Evolutionary conservation across 2,113 vertebrate genomes (phyloP).

Genomic region (Mesitornis unicolor): DNA sequence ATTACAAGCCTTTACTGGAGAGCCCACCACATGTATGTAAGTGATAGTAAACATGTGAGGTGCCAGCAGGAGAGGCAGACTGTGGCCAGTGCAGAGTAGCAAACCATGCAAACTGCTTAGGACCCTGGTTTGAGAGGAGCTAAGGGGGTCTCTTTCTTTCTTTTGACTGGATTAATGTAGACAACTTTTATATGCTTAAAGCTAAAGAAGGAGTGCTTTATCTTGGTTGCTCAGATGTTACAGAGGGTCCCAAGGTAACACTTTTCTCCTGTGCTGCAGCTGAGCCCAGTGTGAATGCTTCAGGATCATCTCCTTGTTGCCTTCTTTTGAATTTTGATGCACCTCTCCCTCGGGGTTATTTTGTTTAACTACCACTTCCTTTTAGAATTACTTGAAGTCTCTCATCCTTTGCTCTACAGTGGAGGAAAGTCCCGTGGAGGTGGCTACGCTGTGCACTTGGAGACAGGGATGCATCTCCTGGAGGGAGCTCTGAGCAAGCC

Average conservation of each 20-base stretch:
- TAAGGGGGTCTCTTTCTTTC: not conserved
- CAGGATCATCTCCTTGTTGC: not conserved
- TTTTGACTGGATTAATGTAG: not conserved
- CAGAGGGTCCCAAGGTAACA: not conserved
- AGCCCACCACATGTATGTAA: accelerated
- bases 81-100: not conserved
- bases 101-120: not conserved
- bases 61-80: not conserved
- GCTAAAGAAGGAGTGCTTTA: not conserved
- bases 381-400: not conserved
- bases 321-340: not conserved
- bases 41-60: not conserved
- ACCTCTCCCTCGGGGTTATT: not conserved
- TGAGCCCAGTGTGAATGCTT: not conserved
- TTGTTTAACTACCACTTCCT: not conserved
- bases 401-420: not conserved
- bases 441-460: not conserved
- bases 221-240: not conserved
- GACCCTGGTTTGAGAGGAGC: not conserved
- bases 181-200: not conserved
- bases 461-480: not conserved
- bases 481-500: not conserved
- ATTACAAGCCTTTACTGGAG: not conserved
- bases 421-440: not conserved
- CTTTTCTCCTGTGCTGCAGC: not conserved